Percentiles rank a stretch among this genome's conserved stretches.
These are phyloP conservation scores for Lydus trimaculatus DNA, from an alignment of 2,888 invertebrate genomes.

Conservation along the genomic window DNA sequence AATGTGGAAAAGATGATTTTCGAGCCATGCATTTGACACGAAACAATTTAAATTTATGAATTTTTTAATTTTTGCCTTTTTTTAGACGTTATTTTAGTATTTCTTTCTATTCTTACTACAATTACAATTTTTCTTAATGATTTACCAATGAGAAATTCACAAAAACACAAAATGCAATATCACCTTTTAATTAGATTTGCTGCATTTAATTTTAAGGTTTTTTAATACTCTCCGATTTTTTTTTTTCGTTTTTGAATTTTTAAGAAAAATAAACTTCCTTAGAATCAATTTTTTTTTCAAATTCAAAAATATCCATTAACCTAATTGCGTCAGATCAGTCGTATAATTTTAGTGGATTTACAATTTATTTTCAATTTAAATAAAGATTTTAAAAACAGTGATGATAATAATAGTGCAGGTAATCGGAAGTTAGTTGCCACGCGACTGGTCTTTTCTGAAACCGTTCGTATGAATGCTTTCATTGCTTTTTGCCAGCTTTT, in stretches of 20 bases:
- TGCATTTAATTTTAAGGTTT: constrained; percentile 51
- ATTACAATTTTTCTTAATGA: constrained; percentile 21
- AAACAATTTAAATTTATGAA: neutral
- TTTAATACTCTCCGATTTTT: constrained; percentile 20
- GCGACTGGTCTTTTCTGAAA: constrained; percentile 77
- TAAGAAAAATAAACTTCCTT: neutral
- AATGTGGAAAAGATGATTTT: neutral
- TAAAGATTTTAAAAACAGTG: neutral
- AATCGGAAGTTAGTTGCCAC: constrained; percentile 67
- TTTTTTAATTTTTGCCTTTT: constrained; percentile 49
- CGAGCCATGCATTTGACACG: constrained; percentile 3
- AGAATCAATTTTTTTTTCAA: constrained; percentile 22
- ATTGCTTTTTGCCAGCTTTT: constrained; percentile 50
- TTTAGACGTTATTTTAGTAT: constrained; percentile 48
- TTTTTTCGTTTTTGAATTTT: neutral
- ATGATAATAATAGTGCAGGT: neutral
- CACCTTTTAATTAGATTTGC: constrained; percentile 60
- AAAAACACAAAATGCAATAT: constrained; percentile 61
- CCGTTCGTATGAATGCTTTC: constrained; percentile 61
- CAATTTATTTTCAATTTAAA: neutral
- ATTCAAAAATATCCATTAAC: constrained; percentile 16
- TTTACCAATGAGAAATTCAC: constrained; percentile 50
- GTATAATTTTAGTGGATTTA: constrained; percentile 33
- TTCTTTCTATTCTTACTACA: constrained; percentile 35
- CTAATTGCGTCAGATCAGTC: constrained; percentile 55